Conservation (phyloP, 2,888 invertebrate species). For the Graphium colonna region DNA sequence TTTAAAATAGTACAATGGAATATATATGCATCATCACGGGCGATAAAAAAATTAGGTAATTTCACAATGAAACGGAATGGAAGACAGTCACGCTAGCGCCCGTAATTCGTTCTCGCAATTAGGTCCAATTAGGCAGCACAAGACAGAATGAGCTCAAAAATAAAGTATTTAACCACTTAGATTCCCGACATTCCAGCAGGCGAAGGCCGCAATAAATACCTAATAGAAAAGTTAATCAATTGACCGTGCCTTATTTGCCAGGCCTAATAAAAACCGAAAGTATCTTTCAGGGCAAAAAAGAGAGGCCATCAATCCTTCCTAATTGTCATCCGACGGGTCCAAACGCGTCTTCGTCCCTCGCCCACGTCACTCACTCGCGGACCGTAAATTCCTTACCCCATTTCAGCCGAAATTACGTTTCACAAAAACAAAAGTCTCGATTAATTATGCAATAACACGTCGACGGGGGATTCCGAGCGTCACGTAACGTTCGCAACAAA, state of each 20-base stretch:
- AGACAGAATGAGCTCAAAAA: not conserved
- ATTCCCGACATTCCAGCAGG: no score
- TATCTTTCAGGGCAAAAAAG: no score
- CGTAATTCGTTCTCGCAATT: not conserved
- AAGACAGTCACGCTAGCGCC: not conserved
- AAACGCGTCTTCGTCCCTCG: not conserved
- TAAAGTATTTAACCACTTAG: not conserved
- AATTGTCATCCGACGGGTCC: not conserved
- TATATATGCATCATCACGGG: constrained; percentile 1
- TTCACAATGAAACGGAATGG: constrained; percentile 15
- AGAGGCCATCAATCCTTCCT: not conserved
- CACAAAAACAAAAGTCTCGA: no score
- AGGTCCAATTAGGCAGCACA: constrained; percentile 3
- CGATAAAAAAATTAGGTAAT: not conserved
- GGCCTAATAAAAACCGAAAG: no score
- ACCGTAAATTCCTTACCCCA: not conserved
- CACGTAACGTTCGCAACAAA: no score
- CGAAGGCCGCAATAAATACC: no score
- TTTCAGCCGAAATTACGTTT: no score
- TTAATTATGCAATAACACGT: no score
- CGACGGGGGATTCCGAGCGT: no score
- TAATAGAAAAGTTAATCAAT: no score
- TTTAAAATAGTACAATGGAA: no score
- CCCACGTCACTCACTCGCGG: not conserved
- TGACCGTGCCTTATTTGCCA: no score